Base-by-base conservation (phyloP, 2,797 vertebrate genomes). In the Pagetopsis macropterus region DNA sequence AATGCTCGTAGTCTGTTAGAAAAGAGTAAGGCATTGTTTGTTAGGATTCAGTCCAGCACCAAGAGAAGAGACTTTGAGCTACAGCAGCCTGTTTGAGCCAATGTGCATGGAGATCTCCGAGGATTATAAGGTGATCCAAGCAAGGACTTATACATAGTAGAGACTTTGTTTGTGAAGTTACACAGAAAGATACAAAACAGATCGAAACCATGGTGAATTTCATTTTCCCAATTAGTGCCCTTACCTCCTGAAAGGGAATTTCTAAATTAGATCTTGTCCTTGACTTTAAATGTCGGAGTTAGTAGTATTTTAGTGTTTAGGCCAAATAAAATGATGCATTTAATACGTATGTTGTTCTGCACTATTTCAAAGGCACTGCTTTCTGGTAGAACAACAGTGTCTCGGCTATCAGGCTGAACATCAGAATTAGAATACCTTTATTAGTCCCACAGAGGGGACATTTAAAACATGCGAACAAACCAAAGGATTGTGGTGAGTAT, bases 21-120 rank as follows among this genome's bases (percentile, higher is more conserved):
- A 88, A 92, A 91, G 90, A 93, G 92, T 99, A 98, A 99, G 97
- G 97, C 97, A 97, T 96, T 93, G 63, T 94, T 95, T 91, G 79
- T 90, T 83, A 93, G 92, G 67, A 55, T 89, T 95, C 92, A 95
- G 95, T 94, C 95, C 95, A 97, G 97, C 97, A 97, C 97, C 95
- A 90, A 81, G 60, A 75, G 81, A 62, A 75, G 72, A 81, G 66
- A 37, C 65, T 52, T 84, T 72, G 80, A 88, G 93, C 93, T 91
- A 91, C 91, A 81, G 65, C 78, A 77, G 83, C 86, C 89, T 81
- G 84, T 73, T 51, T 27, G 81, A 81, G 84, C 62, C 68, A 79
- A 70, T 73, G 88, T 79, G 76, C 70, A 31, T 59, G 67, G 72
- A 67, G 66, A 71, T 58, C 21, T 72, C 33, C 33, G 45, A 74